Conservation (phyloP, 2,797 vertebrate species). For the Fundulus diaphanus region DNA sequence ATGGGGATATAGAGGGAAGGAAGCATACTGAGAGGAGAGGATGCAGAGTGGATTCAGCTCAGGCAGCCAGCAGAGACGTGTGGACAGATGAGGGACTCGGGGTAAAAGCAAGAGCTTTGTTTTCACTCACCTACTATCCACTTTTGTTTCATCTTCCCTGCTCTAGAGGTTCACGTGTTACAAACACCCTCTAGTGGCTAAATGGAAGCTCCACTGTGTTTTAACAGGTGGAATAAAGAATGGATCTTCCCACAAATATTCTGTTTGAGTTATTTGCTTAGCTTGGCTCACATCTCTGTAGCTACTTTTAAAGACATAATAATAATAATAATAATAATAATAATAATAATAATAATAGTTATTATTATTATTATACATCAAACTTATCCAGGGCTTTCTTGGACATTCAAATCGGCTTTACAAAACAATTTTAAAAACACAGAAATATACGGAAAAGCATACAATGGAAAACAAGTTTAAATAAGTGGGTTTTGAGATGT, state of each 20-base stretch:
- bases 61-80: constrained; percentile 22
- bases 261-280: not conserved
- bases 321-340: no score
- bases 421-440: no score
- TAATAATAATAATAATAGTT: no score
- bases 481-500: no score
- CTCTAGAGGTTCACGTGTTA: constrained; percentile 3
- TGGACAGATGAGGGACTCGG: not conserved
- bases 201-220: not conserved
- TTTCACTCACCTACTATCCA: constrained; percentile 11
- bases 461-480: no score
- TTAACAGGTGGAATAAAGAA: not conserved
- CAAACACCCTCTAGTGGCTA: constrained; percentile 12
- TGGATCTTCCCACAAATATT: not conserved
- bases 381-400: no score
- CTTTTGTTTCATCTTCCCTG: constrained; percentile 8
- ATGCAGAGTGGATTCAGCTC: constrained; percentile 55
- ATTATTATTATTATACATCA: no score
- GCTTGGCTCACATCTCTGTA: not conserved
- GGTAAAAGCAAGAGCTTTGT: constrained; percentile 9
- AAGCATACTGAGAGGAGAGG: constrained; percentile 34
- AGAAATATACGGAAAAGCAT: no score
- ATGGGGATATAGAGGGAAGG: not conserved
- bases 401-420: no score
- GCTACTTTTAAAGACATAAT: not conserved